Base-by-base conservation (phyloP, 2,797 vertebrate species). In the Dermochelys coriacea region DNA sequence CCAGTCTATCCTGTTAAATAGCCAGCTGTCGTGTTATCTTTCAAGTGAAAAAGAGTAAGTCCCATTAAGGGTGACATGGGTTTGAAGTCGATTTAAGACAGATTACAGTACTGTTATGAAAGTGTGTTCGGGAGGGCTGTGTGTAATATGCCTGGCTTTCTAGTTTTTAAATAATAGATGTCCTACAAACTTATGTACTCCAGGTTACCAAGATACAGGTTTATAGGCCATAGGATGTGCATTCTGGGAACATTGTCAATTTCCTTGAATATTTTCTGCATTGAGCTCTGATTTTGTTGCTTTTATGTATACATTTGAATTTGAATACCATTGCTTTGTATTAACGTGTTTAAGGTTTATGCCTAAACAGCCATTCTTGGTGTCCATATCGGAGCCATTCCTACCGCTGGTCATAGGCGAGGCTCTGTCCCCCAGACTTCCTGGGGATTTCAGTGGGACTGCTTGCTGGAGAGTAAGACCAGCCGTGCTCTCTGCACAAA, bases 21-120 rank as follows among this genome's bases (percentile, higher is more conserved):
- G 97, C 98, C 97, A 98, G 97, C 98, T 97, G 97, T 98, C 98
- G 97, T 98, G 98, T 98, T 98, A 98, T 98, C 98, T 98, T 98
- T 98, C 98, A 98, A 98, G 98, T 98, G 98, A 98, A 98, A 98
- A 98, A 98, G 98, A 98, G 98, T 98, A 98, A 98, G 98, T 98
- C 98, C 98, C 98, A 98, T 98, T 98, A 98, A 98, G 98, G 97
- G 91, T 94, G 89, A 98, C 98, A 98, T 98, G 98, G 98, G 98
- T 98, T 98, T 98, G 98, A 98, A 98, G 98, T 98, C 98, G 98
- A 98, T 98, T 98, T 93, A 92, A 98, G 98, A 98, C 98, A 98
- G 98, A 98, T 98, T 98, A 98, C 98, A 98, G 98, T 96, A 98
- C 98, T 97, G 98, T 98, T 98, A 98, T 98, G 98, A 98, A 98